A percentile compares a stretch with the other conserved stretches of the same genome.
Conservation (phyloP, 2,113 vertebrate genomes). For the Paraplagusia blochii region DNA sequence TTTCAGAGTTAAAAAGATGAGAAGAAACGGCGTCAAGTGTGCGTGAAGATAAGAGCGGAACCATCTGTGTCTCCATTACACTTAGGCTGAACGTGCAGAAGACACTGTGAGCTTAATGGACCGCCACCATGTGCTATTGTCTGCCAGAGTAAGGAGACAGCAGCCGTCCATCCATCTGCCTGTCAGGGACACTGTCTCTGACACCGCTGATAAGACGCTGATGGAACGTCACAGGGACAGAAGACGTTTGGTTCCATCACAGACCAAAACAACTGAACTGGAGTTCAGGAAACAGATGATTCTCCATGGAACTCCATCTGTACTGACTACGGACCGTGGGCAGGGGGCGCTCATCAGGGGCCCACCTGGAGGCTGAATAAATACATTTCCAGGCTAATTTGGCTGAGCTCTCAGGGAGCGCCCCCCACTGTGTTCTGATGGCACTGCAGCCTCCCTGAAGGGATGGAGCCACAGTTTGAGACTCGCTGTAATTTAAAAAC, state of each 20-base stretch:
- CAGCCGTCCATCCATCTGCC: conserved; percentile 40
- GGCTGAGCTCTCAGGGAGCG: too few species aligned
- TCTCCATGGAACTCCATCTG: too few species aligned
- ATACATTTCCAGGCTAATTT: too few species aligned
- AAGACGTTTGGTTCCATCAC: conserved; percentile 26
- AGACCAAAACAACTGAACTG: background rate
- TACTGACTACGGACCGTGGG: too few species aligned
- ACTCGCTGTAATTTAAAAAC: too few species aligned
- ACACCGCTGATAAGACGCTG: conserved; percentile 33
- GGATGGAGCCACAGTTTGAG: too few species aligned
- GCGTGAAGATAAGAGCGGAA: conserved; percentile 40
- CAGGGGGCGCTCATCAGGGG: too few species aligned
- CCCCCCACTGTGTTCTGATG: too few species aligned
- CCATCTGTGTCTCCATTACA: conserved; percentile 59
- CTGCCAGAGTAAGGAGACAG: conserved; percentile 42
- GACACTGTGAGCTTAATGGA: conserved; percentile 48
- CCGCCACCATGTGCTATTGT: conserved; percentile 40
- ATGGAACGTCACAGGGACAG: conserved; percentile 9
- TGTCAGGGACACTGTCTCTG: conserved; percentile 24
- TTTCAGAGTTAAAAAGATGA: conserved; percentile 7
- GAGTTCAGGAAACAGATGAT: conserved; percentile 7
- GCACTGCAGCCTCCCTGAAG: too few species aligned
- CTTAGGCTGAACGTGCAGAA: conserved; percentile 37
- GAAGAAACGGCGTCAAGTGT: conserved; percentile 30
- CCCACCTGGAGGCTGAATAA: too few species aligned